Percentiles rank a stretch among this genome's conserved stretches.
Evolutionary conservation across 2,797 vertebrate species (phyloP).

Genomic region (Parambassis ranga): DNA sequence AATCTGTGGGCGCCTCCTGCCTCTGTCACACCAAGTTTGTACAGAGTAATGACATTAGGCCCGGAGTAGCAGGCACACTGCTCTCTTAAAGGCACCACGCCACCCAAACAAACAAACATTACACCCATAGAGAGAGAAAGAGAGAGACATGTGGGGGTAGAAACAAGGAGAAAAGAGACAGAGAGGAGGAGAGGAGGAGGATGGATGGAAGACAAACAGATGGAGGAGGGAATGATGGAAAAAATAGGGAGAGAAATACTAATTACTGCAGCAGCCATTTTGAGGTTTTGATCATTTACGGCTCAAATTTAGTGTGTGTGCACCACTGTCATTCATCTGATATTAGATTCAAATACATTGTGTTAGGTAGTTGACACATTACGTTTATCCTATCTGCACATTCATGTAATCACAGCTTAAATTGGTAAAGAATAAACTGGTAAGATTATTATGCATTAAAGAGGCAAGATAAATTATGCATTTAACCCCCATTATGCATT

Average conservation of each 20-base stretch:
- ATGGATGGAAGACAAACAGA: slow-evolving; percentile 17
- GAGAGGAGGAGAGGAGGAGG: neutral
- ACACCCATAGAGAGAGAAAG: slow-evolving; percentile 26
- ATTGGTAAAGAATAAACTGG: no score
- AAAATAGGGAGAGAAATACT: neutral
- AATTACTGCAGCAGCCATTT: slow-evolving; percentile 1
- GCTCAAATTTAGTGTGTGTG: neutral
- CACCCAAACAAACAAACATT: slow-evolving; percentile 60
- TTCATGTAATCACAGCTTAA: no score
- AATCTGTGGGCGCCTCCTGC: slow-evolving; percentile 86
- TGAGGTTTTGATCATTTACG: neutral
- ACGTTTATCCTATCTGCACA: no score
- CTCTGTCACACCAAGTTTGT: slow-evolving; percentile 90
- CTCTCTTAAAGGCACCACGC: slow-evolving; percentile 84
- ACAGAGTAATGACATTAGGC: slow-evolving; percentile 89
- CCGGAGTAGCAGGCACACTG: slow-evolving; percentile 79
- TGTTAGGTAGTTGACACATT: no score
- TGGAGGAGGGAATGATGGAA: neutral
- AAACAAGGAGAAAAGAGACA: slow-evolving; percentile 5
- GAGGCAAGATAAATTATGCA: no score
- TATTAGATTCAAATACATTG: no score
- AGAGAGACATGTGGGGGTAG: slow-evolving; percentile 20
- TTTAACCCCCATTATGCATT: no score
- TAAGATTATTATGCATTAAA: no score
- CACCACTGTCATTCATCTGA: neutral